phyloP scores from a whole-genome alignment of 2,797 vertebrate species.

The Poeciliopsis paucimaculata region DNA sequence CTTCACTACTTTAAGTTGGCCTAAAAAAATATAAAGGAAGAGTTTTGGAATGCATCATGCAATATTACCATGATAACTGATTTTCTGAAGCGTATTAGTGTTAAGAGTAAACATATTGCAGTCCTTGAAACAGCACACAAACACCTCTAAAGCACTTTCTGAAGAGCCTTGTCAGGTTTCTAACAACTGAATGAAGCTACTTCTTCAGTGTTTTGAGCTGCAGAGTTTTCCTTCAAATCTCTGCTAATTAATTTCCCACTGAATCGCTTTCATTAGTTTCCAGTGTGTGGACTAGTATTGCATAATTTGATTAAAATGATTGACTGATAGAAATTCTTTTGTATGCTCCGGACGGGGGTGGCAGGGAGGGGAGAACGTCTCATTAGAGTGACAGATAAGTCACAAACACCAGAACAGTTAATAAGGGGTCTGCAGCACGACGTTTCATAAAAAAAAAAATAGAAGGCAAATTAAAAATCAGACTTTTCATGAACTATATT shows the following conservation, averaged over 20 bases:
- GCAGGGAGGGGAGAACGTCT: constrained; percentile 26
- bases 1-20: neutral
- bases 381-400: constrained; percentile 72
- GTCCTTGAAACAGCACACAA: constrained; percentile 27
- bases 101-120: constrained; percentile 44
- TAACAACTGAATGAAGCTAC: constrained; percentile 14
- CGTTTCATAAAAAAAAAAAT: constrained; percentile 49
- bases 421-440: constrained; percentile 56
- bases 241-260: constrained; percentile 48
- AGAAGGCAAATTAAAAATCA: constrained; percentile 39
- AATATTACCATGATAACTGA: constrained; percentile 33
- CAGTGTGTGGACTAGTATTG: constrained; percentile 37
- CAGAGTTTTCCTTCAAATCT: constrained; percentile 43
- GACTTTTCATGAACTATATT: constrained; percentile 45
- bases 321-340: constrained; percentile 61
- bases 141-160: constrained; percentile 42
- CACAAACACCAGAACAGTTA: constrained; percentile 50
- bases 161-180: constrained; percentile 33
- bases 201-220: constrained; percentile 27
- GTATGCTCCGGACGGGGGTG: constrained; percentile 9
- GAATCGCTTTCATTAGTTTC: constrained; percentile 62
- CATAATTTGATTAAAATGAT: constrained; percentile 40
- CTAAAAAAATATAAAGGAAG: neutral
- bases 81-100: constrained; percentile 31
- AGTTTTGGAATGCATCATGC: constrained; percentile 29